Percentiles rank a stretch among this genome's conserved stretches.
Conservation (phyloP, 1,140 invertebrate species). For the Trachymyrmex cornetzi region DNA sequence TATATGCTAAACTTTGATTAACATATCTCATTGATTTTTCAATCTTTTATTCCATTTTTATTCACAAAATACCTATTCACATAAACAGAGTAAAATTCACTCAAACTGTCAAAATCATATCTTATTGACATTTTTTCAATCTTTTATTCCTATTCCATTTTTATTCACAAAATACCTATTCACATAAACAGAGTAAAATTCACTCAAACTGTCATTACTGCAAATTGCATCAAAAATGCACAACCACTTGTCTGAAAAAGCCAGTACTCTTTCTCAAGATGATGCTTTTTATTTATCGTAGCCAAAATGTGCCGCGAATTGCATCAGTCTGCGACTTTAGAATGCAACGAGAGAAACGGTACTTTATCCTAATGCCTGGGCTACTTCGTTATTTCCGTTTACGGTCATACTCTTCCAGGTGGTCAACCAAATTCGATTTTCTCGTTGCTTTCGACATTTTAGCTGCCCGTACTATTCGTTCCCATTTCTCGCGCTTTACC, state of each 20-base stretch:
- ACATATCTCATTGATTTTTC: background rate
- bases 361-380: slow-evolving; percentile 60
- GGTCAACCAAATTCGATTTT: slow-evolving; percentile 70
- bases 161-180: slow-evolving; percentile 7
- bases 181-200: slow-evolving; percentile 2
- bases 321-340: slow-evolving; percentile 50
- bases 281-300: slow-evolving; percentile 48
- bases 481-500: slow-evolving; percentile 57
- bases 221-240: slow-evolving; percentile 26
- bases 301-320: slow-evolving; percentile 58
- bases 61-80: slow-evolving; percentile 8
- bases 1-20: background rate
- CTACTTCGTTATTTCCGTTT: slow-evolving; percentile 70
- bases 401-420: slow-evolving; percentile 50
- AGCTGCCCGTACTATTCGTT: slow-evolving; percentile 43
- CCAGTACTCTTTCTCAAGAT: background rate
- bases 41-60: background rate
- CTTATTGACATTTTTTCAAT: no score
- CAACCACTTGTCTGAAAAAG: slow-evolving; percentile 30
- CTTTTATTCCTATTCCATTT: background rate
- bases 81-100: slow-evolving; percentile 1
- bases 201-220: background rate
- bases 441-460: slow-evolving; percentile 66
- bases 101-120: background rate
- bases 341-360: slow-evolving; percentile 57